Evolutionary conservation across 1,140 invertebrate species (phyloP).

Genomic region (Physella acuta): DNA sequence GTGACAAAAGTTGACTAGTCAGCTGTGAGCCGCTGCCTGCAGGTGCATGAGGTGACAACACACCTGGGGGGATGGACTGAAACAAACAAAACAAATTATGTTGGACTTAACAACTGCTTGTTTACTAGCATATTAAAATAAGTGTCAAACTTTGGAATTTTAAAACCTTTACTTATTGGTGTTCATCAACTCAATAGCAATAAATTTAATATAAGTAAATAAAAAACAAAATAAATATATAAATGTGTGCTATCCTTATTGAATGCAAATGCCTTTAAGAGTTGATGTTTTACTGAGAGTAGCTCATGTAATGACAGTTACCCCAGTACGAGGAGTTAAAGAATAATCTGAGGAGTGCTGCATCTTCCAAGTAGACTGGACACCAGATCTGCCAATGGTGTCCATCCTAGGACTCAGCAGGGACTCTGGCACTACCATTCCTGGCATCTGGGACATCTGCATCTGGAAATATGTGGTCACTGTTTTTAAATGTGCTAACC

Average conservation of each 20-base stretch:
- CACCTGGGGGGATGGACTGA: conserved; percentile 41
- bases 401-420: conserved; percentile 24
- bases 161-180: no score
- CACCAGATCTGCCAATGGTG: conserved; percentile 27
- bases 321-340: conserved; percentile 24
- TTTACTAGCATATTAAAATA: no score
- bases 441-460: conserved; percentile 33
- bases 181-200: no score
- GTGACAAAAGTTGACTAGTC: conserved; percentile 46
- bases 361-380: conserved; percentile 21
- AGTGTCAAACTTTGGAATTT: no score
- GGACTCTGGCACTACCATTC: conserved; percentile 24
- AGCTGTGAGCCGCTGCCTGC: conserved; percentile 34
- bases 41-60: conserved; percentile 52
- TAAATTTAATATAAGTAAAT: no score
- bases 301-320: conserved; percentile 10
- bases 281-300: no score
- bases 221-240: no score
- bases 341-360: conserved; percentile 18
- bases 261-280: no score
- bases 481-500: no score
- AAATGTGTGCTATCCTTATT: no score
- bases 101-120: no score
- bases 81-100: conserved; percentile 9
- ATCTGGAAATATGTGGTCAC: no score